Percentiles rank a stretch among this genome's conserved stretches.
These are phyloP conservation scores for Euleptes europaea DNA, from an alignment of 2,113 vertebrate genomes.

Conservation along the genomic window DNA sequence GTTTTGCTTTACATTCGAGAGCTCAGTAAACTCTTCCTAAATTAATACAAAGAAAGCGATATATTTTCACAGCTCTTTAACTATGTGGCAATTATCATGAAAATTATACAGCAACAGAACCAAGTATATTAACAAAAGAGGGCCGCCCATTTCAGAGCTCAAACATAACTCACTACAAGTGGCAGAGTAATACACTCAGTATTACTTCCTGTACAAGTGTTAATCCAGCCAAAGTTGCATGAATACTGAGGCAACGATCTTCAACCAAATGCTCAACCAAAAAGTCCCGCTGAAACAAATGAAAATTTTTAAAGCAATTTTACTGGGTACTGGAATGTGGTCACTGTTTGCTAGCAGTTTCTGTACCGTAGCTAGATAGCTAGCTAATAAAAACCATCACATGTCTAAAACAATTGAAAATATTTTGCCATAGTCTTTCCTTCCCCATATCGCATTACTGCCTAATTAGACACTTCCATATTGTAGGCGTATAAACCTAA, in stretches of 20 bases:
- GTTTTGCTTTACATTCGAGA: background rate
- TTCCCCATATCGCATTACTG: constrained; percentile 57
- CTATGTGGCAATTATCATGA: background rate
- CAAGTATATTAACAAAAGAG: too few relatives aligned
- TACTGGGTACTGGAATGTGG: constrained; percentile 30
- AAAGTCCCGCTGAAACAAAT: constrained; percentile 20
- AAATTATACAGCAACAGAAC: background rate
- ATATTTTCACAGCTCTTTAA: background rate
- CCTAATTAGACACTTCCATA: constrained; percentile 64
- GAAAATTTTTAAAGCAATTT: constrained; percentile 24
- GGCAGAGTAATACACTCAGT: too few relatives aligned
- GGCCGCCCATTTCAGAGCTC: too few relatives aligned
- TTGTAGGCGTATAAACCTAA: constrained; percentile 62
- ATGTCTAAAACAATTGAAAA: background rate
- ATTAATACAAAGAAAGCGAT: background rate
- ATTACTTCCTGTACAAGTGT: too few relatives aligned
- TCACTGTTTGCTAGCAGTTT: background rate
- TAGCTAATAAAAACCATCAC: background rate
- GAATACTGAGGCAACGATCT: too few relatives aligned
- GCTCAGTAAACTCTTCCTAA: background rate
- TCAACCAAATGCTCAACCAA: too few relatives aligned
- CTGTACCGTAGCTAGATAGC: background rate
- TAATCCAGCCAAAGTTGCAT: too few relatives aligned
- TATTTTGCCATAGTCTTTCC: constrained; percentile 29
- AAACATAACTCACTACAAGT: too few relatives aligned